These are phyloP conservation scores for Zeugodacus cucurbitae DNA, from an alignment of 1,140 invertebrate genomes.

Conservation along the genomic window DNA sequence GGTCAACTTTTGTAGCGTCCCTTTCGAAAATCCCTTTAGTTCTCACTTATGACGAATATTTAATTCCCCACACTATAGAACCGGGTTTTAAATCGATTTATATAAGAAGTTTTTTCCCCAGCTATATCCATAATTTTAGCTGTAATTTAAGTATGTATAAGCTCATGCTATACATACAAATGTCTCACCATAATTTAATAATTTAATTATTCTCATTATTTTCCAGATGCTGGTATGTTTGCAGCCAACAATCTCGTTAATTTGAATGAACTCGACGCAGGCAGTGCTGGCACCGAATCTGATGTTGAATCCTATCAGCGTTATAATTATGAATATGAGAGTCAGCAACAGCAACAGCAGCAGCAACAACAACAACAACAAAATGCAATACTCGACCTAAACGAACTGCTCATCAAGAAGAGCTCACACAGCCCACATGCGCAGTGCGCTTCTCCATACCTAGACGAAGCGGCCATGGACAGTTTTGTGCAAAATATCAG, in stretches of 20 bases:
- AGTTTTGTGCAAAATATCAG: constrained; percentile 63
- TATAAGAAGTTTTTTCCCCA: too few species aligned
- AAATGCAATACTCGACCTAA: constrained; percentile 56
- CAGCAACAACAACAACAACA: constrained; percentile 47
- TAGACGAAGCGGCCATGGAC: constrained; percentile 59
- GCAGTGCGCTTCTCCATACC: constrained; percentile 61
- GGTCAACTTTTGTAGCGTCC: too few species aligned
- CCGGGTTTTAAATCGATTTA: too few species aligned
- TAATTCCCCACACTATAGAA: too few species aligned
- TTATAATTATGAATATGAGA: constrained; percentile 28
- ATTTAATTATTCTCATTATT: not conserved
- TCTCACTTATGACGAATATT: too few species aligned
- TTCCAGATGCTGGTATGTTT: constrained; percentile 24
- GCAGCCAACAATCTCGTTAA: constrained; percentile 39
- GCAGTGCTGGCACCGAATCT: constrained; percentile 51
- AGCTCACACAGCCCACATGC: constrained; percentile 18
- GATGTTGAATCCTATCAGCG: constrained; percentile 51
- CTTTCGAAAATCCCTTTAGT: too few species aligned
- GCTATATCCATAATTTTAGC: too few species aligned
- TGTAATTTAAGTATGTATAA: too few species aligned
- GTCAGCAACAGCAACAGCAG: constrained; percentile 46
- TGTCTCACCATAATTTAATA: too few species aligned
- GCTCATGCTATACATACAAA: too few species aligned
- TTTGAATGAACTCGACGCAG: constrained; percentile 46
- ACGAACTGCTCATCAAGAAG: constrained; percentile 52